phyloP scores from a whole-genome alignment of 2,797 vertebrate species.

The Acomys russatus region DNA sequence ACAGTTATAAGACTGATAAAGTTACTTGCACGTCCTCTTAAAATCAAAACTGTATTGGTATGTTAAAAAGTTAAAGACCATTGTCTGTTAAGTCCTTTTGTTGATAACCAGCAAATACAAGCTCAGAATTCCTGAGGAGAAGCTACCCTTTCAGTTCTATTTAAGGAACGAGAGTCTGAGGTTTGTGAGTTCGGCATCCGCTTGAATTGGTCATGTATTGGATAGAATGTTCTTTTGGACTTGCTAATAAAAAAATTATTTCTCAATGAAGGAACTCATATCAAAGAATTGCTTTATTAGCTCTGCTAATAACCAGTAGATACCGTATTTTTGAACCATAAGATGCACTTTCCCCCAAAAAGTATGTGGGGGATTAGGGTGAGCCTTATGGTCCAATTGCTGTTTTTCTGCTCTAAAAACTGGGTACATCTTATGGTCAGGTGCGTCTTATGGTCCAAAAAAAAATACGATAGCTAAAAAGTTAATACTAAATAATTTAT shows the following conservation, averaged over 20 bases:
- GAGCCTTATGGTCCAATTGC: no score
- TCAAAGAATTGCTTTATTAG: constrained; percentile 49
- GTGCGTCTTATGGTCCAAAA: no score
- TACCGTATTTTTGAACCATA: no score
- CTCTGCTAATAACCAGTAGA: constrained; percentile 61
- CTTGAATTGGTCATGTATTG: constrained; percentile 47
- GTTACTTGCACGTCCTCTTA: constrained; percentile 37
- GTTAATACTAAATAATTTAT: neutral
- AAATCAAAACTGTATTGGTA: constrained; percentile 42
- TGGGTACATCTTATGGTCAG: no score
- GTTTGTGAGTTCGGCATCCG: constrained; percentile 31
- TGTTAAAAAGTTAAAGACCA: constrained; percentile 47
- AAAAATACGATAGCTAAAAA: neutral
- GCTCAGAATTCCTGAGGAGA: constrained; percentile 48
- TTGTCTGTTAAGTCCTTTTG: constrained; percentile 32
- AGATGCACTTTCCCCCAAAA: no score
- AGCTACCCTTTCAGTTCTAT: constrained; percentile 51
- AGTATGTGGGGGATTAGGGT: no score
- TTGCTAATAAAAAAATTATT: constrained; percentile 60
- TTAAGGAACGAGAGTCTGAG: constrained; percentile 10
- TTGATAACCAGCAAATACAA: constrained; percentile 11
- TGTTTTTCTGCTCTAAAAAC: no score
- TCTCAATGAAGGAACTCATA: constrained; percentile 19
- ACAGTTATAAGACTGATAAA: constrained; percentile 10
- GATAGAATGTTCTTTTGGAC: constrained; percentile 53